These are phyloP conservation scores for Spinus pinus DNA, from an alignment of 2,797 vertebrate species.

Conservation along the genomic window DNA sequence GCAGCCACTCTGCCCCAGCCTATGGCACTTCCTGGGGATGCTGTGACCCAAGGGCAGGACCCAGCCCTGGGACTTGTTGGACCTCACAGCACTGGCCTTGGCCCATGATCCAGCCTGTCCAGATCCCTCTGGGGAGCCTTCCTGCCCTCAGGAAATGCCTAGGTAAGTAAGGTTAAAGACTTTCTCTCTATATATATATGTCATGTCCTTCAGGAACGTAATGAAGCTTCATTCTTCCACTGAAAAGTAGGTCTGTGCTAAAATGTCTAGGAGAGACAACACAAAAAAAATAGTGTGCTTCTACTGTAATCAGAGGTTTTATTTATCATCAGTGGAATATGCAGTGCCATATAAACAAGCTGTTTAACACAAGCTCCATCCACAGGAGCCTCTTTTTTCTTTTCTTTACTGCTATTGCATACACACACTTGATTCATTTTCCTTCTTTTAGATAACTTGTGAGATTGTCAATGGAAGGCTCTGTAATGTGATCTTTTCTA, in stretches of 20 bases:
- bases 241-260: neutral
- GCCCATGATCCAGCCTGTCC: neutral
- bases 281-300: neutral
- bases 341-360: neutral
- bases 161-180: neutral
- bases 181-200: neutral
- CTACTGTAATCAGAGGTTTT: neutral
- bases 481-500: neutral
- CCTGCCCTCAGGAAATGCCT: neutral
- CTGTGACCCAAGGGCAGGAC: neutral
- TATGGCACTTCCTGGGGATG: neutral
- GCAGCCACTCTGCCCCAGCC: neutral
- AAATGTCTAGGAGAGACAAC: neutral
- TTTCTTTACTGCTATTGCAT: neutral
- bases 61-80: fast-evolving
- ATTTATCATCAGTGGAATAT: neutral
- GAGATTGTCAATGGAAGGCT: neutral
- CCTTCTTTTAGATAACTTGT: neutral
- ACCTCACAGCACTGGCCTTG: neutral
- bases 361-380: neutral
- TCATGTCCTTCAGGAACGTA: neutral
- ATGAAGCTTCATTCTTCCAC: neutral
- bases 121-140: neutral
- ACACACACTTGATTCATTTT: fast-evolving
- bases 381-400: neutral